A percentile compares a stretch with the other conserved stretches of the same genome.
phyloP scores from a whole-genome alignment of 1,140 invertebrate genomes.

The Saccostrea cuccullata region DNA sequence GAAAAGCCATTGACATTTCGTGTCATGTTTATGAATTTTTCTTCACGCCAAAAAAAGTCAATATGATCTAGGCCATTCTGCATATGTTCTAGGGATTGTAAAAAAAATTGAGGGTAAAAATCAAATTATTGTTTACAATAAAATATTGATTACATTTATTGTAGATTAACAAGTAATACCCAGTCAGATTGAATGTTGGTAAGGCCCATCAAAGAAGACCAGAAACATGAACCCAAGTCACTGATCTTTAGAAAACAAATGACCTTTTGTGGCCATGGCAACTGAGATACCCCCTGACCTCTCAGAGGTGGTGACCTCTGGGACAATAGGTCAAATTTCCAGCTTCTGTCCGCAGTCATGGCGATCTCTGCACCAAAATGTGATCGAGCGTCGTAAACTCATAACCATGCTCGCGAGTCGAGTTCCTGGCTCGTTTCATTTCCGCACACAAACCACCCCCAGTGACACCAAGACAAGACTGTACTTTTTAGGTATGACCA shows the following conservation, averaged over 20 bases:
- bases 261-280: constrained; percentile 40
- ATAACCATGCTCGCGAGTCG: constrained; percentile 78
- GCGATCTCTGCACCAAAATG: constrained; percentile 88
- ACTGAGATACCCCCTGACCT: constrained; percentile 40
- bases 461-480: constrained; percentile 84
- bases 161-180: too few species aligned
- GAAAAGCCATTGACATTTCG: too few species aligned
- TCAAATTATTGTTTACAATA: too few species aligned
- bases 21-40: too few species aligned
- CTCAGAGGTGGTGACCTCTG: constrained; percentile 12
- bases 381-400: constrained; percentile 86
- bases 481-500: constrained; percentile 92
- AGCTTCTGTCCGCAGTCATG: constrained; percentile 80
- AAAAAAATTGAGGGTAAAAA: too few species aligned
- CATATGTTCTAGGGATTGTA: too few species aligned
- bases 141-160: too few species aligned
- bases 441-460: constrained; percentile 80
- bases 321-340: constrained; percentile 38
- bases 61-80: too few species aligned
- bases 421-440: constrained; percentile 77
- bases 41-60: too few species aligned
- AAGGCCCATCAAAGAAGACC: not conserved
- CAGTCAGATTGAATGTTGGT: not conserved
- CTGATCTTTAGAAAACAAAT: not conserved
- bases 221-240: not conserved